Conservation (phyloP, 2,888 invertebrate genomes). For the Standfussiana lucernea region DNA sequence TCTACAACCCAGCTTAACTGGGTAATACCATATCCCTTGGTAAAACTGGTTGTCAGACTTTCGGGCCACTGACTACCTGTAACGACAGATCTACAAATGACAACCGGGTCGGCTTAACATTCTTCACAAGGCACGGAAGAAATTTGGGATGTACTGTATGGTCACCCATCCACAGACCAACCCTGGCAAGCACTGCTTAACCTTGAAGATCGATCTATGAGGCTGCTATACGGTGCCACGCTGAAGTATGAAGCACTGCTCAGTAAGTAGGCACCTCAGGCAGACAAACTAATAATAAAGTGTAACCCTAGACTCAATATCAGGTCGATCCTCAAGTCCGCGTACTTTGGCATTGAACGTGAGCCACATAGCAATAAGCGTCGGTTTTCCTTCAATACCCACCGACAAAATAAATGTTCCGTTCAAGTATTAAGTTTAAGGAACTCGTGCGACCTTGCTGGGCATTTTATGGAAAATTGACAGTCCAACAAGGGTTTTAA, state of each 20-base stretch:
- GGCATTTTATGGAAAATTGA: constrained; percentile 35
- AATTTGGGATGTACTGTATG: neutral
- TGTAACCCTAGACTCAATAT: constrained; percentile 62
- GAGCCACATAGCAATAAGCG: constrained; percentile 58
- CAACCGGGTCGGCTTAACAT: neutral
- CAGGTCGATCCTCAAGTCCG: constrained; percentile 57
- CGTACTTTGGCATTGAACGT: constrained; percentile 65
- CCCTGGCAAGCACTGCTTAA: neutral
- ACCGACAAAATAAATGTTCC: constrained; percentile 58
- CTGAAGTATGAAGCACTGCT: neutral
- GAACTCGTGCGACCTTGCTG: constrained; percentile 46
- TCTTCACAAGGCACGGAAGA: neutral
- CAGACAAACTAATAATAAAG: constrained; percentile 61
- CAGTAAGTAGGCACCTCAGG: constrained; percentile 4
- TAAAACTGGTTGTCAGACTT: neutral
- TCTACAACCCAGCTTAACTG: neutral
- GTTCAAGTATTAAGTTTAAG: constrained; percentile 54
- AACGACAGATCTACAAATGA: neutral
- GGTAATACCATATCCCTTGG: too few species aligned
- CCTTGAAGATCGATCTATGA: neutral
- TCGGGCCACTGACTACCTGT: neutral
- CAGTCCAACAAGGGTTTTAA: constrained; percentile 6
- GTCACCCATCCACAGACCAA: neutral
- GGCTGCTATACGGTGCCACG: neutral
- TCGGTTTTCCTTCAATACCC: constrained; percentile 58